Evolutionary conservation across 2,888 invertebrate genomes (phyloP).

Genomic region (Masnerella sp.): DNA sequence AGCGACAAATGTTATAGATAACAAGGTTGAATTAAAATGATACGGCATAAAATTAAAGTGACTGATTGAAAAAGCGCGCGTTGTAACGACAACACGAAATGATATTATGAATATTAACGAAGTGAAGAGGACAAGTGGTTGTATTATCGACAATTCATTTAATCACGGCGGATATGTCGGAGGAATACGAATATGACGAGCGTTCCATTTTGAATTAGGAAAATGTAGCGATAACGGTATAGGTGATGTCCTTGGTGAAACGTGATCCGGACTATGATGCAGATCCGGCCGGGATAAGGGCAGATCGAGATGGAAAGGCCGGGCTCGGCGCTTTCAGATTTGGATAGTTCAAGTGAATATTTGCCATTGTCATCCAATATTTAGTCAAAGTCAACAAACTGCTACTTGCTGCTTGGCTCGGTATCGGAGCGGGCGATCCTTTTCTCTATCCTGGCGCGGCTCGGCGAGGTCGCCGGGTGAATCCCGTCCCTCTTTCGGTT

Average conservation of each 20-base stretch:
- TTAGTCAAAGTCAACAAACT: slow-evolving; percentile 75
- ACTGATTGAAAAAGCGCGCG: too few species aligned
- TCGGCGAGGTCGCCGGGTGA: slow-evolving; percentile 60
- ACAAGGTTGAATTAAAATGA: too few species aligned
- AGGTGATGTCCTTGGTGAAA: slow-evolving; percentile 37
- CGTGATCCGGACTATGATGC: slow-evolving; percentile 53
- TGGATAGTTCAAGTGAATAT: slow-evolving; percentile 73
- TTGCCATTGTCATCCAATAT: slow-evolving; percentile 75
- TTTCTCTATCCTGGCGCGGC: slow-evolving; percentile 66
- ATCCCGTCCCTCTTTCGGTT: slow-evolving; percentile 58
- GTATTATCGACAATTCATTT: slow-evolving; percentile 12
- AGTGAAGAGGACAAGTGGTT: too few species aligned
- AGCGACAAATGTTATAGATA: too few species aligned
- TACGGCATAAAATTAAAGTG: too few species aligned
- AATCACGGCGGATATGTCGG: slow-evolving; percentile 11
- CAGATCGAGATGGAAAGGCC: slow-evolving; percentile 57
- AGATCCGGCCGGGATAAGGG: slow-evolving; percentile 51
- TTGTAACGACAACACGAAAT: too few species aligned
- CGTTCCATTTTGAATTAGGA: slow-evolving; percentile 30
- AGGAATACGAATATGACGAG: too few species aligned
- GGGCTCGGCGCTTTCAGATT: slow-evolving; percentile 59
- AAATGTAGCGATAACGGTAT: slow-evolving; percentile 46
- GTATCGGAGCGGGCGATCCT: slow-evolving; percentile 71
- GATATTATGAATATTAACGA: too few species aligned
- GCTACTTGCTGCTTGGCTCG: slow-evolving; percentile 65